phyloP scores from a whole-genome alignment of 2,888 invertebrate genomes.

The Agriopis marginaria region DNA sequence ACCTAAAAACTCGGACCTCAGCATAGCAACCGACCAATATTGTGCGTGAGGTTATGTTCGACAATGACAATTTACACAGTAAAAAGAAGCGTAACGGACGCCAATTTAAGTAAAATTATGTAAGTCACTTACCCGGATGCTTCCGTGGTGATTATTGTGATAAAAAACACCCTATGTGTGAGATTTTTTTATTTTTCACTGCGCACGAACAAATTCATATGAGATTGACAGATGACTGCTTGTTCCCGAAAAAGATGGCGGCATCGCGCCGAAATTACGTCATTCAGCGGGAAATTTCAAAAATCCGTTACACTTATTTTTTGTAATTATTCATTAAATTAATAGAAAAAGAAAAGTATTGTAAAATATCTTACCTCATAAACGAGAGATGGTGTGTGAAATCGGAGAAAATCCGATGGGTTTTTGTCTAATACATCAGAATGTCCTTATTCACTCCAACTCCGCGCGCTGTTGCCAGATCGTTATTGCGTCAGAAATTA shows the following conservation, averaged over 20 bases:
- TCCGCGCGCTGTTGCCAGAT: constrained; percentile 82
- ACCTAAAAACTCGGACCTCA: constrained; percentile 67
- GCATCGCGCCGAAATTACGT: constrained; percentile 68
- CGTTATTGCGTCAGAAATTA: constrained; percentile 83
- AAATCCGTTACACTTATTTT: constrained; percentile 62
- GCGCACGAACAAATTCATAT: constrained; percentile 65
- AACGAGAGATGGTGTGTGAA: constrained; percentile 59
- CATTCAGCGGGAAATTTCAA: constrained; percentile 79
- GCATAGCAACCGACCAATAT: constrained; percentile 51
- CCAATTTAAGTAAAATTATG: constrained; percentile 45
- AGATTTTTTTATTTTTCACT: constrained; percentile 68
- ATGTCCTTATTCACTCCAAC: constrained; percentile 68
- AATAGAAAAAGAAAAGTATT: not conserved
- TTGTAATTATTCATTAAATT: constrained; percentile 7
- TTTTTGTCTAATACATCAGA: constrained; percentile 73
- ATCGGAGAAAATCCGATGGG: constrained; percentile 59
- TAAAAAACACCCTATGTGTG: constrained; percentile 68
- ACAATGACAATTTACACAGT: constrained; percentile 46
- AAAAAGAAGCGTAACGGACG: constrained; percentile 48
- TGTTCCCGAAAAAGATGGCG: constrained; percentile 75
- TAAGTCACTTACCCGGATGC: constrained; percentile 81
- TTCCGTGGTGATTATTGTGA: constrained; percentile 72
- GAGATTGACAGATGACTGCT: constrained; percentile 77
- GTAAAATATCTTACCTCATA: constrained; percentile 74
- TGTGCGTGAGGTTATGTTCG: constrained; percentile 57